Evolutionary conservation across 1,140 invertebrate genomes (phyloP).

Genomic region (Diprion similis): DNA sequence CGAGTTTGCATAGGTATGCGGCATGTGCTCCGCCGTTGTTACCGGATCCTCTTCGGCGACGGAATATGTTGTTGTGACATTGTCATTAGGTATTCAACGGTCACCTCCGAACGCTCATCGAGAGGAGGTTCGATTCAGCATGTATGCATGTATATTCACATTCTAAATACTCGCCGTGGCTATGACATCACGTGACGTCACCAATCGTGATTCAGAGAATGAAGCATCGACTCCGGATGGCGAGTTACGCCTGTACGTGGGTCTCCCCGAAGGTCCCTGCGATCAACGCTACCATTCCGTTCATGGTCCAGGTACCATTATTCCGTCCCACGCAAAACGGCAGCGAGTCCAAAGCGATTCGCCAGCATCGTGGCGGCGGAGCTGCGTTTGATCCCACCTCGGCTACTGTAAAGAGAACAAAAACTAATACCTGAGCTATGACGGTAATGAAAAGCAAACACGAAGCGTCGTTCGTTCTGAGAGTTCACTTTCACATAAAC

Average conservation of each 20-base stretch:
- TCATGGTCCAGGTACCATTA: not conserved
- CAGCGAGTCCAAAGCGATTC: constrained; percentile 21
- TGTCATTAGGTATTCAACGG: not conserved
- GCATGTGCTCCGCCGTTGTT: not conserved
- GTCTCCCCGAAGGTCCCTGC: constrained; percentile 23
- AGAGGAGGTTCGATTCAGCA: constrained; percentile 10
- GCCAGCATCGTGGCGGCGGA: not conserved
- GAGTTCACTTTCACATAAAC: too few relatives aligned
- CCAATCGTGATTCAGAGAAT: constrained; percentile 31
- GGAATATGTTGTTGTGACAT: not conserved
- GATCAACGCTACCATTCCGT: constrained; percentile 20
- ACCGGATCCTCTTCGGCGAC: constrained; percentile 8
- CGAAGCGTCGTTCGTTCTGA: too few relatives aligned
- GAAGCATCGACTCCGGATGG: constrained; percentile 17
- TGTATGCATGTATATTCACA: constrained; percentile 10
- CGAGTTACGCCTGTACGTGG: constrained; percentile 26
- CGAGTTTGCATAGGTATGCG: too few relatives aligned
- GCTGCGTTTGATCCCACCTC: not conserved
- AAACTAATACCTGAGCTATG: too few relatives aligned
- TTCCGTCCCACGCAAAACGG: constrained; percentile 25
- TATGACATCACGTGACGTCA: constrained; percentile 36
- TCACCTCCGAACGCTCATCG: not conserved
- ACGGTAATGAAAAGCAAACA: too few relatives aligned
- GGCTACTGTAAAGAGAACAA: too few relatives aligned
- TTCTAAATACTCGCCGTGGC: not conserved